Evolutionary conservation across 1,140 invertebrate genomes (phyloP).

Genomic region (Rhyacophila brunnea): DNA sequence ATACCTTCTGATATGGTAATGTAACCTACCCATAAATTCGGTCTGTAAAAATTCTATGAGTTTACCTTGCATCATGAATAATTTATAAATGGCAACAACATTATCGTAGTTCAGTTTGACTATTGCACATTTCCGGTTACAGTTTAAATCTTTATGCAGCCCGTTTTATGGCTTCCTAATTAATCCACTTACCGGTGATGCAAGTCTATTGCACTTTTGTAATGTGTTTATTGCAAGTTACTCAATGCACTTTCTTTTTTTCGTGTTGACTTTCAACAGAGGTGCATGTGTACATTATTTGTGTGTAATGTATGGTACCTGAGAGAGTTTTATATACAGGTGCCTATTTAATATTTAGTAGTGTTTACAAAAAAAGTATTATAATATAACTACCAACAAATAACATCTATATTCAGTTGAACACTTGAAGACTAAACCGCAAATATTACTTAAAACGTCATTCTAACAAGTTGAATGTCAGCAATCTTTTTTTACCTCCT

Average conservation of each 20-base stretch:
- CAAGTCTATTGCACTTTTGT: background rate
- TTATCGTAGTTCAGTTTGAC: background rate
- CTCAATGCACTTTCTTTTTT: conserved; percentile 9
- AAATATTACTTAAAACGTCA: no score
- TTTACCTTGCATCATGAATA: background rate
- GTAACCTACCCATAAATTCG: no score
- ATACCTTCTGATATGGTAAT: no score
- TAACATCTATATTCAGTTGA: no score
- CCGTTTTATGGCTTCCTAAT: conserved; percentile 12
- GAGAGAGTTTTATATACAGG: no score
- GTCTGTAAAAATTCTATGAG: no score
- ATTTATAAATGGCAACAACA: background rate
- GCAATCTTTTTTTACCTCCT: no score
- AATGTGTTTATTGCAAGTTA: conserved; percentile 4
- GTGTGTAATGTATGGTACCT: no score
- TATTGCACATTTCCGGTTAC: background rate
- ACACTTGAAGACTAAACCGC: no score
- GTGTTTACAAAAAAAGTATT: background rate
- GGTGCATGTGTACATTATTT: background rate
- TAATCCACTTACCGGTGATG: conserved; percentile 20
- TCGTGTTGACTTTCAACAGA: conserved; percentile 3
- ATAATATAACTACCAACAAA: no score
- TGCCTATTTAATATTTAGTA: background rate
- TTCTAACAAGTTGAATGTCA: no score
- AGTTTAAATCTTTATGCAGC: conserved; percentile 6